Evolutionary conservation across 2,888 invertebrate genomes (phyloP), one percentile per base, ranked within the genome.

Genomic region (Margaritifera margaritifera): DNA sequence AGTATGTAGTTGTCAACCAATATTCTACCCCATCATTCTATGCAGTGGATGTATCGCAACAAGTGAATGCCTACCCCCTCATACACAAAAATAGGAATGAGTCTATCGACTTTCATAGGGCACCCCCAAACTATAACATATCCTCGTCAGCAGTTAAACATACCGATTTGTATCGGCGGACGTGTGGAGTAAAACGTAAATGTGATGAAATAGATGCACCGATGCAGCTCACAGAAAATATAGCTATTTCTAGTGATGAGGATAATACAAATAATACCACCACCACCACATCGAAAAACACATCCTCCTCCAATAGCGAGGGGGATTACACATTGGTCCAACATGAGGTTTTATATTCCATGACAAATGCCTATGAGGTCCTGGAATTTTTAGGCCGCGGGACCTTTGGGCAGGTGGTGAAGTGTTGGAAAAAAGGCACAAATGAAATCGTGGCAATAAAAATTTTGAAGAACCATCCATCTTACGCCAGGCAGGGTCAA

Each of bases 401-500:
- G 87, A 99, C 99, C 83, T 99, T 99, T 92, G 99, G 99, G 80
- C 93, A 94, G 91, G 99, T 99, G 89, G 99, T 99, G 89, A 99
- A 99, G 92, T 99, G 99, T 92, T 99, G 99, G 99, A 99, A 99
- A 92, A 98, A 99, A 90, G 99, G 99, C 90, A 99, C 99, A 86
- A 99, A 98, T 90, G 99, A 99, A 92, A 99, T 99, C 89, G 99
- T 99, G 87, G 99, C 99, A 90, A 99, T 99, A 91, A 99, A 99
- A 93, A 99, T 99, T 90, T 92, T 99, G 74, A 99, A 99, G 92
- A 99, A 99, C 92, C 99, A 99, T 92, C 99, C 99, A 81, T 99
- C 98, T 85, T 99, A 99, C 92, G 99, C 99, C 81, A 94, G 99
- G 87, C 99, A 99, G 92, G 99, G 99, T 84, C 99, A 99, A 92